Evolutionary conservation across 1,140 invertebrate species (phyloP).

Genomic region (Manduca sexta): DNA sequence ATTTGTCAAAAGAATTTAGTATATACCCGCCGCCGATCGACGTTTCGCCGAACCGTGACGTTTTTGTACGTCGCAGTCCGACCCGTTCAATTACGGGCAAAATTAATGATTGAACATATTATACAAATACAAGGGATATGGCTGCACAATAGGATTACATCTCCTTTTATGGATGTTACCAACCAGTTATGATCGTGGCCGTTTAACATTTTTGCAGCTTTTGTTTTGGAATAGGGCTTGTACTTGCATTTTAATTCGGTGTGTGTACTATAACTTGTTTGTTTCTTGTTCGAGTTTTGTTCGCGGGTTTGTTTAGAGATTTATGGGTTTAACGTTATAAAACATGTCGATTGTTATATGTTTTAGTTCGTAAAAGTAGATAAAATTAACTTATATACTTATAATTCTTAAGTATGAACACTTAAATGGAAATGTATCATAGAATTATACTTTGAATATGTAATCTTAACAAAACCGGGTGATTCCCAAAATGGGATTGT

Average conservation of each 20-base stretch:
- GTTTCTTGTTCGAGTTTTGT: neutral
- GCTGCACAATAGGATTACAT: constrained; percentile 64
- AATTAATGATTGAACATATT: constrained; percentile 71
- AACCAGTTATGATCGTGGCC: constrained; percentile 64
- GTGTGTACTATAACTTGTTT: constrained; percentile 21
- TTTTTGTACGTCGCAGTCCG: constrained; percentile 51
- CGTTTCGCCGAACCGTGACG: constrained; percentile 51
- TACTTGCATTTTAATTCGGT: constrained; percentile 65
- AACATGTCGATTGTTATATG: too few species aligned
- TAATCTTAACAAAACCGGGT: too few species aligned
- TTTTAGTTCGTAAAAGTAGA: too few species aligned
- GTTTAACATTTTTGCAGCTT: constrained; percentile 63
- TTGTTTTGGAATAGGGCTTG: constrained; percentile 60
- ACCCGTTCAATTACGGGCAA: constrained; percentile 65
- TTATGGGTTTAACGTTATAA: too few species aligned
- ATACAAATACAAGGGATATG: constrained; percentile 29
- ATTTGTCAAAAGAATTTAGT: constrained; percentile 70
- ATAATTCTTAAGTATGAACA: too few species aligned
- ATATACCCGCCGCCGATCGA: constrained; percentile 45
- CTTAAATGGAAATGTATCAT: too few species aligned
- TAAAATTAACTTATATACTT: too few species aligned
- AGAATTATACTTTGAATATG: too few species aligned
- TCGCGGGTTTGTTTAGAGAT: too few species aligned
- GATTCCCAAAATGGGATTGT: too few species aligned
- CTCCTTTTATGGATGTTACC: constrained; percentile 56